Percentiles rank a stretch among this genome's conserved stretches.
Conservation (phyloP, 2,113 vertebrate species). For the Hiodon tergisus region DNA sequence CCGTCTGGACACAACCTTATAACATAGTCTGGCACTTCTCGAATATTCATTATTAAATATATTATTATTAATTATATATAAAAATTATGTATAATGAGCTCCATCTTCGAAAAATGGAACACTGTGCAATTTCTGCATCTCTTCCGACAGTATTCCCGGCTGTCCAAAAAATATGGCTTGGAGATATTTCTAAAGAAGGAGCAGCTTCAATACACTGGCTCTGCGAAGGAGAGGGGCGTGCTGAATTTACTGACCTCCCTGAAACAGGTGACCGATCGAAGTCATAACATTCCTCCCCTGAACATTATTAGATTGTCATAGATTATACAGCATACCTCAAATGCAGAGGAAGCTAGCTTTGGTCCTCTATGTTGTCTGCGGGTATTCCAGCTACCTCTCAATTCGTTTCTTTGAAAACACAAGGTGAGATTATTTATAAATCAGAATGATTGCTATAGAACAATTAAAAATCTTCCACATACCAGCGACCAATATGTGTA, state of each 20-base stretch:
- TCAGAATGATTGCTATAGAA: too few species aligned
- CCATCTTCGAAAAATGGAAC: neutral
- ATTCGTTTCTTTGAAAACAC: too few species aligned
- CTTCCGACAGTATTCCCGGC: slow-evolving; percentile 74
- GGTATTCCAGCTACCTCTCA: too few species aligned
- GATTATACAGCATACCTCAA: too few species aligned
- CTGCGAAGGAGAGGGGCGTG: slow-evolving; percentile 81
- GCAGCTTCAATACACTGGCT: slow-evolving; percentile 80
- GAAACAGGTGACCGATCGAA: slow-evolving; percentile 64
- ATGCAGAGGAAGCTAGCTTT: too few species aligned
- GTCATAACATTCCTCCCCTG: neutral
- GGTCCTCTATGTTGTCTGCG: too few species aligned
- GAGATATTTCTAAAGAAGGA: slow-evolving; percentile 89
- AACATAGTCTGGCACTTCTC: neutral
- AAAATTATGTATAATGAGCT: too few species aligned
- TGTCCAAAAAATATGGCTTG: slow-evolving; percentile 84
- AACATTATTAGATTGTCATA: neutral
- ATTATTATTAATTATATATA: too few species aligned
- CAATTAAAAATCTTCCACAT: too few species aligned
- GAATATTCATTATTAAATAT: too few species aligned
- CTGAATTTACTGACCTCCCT: slow-evolving; percentile 73
- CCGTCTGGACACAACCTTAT: neutral
- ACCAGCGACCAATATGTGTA: too few species aligned
- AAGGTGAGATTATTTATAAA: too few species aligned
- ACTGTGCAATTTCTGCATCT: slow-evolving; percentile 18